Conservation (phyloP, 2,888 invertebrate genomes). For the Dioctria rufipes region DNA sequence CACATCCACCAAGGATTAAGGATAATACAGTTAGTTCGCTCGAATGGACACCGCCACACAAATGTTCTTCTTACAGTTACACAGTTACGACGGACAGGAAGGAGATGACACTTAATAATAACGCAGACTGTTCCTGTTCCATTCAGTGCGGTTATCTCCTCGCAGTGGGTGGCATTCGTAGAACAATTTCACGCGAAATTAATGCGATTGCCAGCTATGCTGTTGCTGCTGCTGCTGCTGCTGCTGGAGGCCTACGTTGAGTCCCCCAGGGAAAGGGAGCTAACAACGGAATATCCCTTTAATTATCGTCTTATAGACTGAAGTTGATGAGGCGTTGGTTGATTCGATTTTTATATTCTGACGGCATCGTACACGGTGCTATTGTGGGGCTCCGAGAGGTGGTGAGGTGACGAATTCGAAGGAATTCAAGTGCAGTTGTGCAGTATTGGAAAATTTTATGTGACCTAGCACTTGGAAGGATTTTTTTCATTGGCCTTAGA, state of each 20-base stretch:
- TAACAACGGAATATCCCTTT: conserved; percentile 43
- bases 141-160: not conserved
- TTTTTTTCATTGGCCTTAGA: too few relatives aligned
- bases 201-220: conserved; percentile 45
- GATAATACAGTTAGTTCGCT: conserved; percentile 49
- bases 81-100: not conserved
- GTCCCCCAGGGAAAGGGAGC: not conserved
- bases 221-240: not conserved
- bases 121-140: conserved; percentile 1
- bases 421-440: not conserved
- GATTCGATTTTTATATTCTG: conserved; percentile 50
- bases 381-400: not conserved
- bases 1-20: conserved; percentile 41
- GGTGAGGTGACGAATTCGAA: not conserved
- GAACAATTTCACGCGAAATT: conserved; percentile 53
- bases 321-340: conserved; percentile 48
- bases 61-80: not conserved
- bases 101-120: not conserved
- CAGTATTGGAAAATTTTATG: not conserved
- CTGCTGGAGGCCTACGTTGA: not conserved
- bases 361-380: not conserved
- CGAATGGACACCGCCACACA: conserved; percentile 25
- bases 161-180: conserved; percentile 21
- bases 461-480: not conserved
- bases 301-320: conserved; percentile 54